Evolutionary conservation across 2,113 vertebrate species (phyloP).

Genomic region (Psilopsiagon aymara): DNA sequence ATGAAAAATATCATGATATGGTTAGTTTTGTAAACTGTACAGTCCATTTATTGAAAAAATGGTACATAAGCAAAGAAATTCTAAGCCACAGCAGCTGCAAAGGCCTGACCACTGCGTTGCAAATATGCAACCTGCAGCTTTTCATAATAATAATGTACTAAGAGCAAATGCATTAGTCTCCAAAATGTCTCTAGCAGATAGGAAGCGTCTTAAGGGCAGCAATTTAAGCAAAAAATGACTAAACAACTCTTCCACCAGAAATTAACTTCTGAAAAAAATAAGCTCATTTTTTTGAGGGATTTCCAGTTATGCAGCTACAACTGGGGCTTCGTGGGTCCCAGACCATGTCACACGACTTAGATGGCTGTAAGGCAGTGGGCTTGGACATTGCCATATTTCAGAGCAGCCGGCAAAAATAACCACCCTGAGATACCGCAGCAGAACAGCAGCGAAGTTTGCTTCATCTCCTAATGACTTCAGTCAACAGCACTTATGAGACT

Average conservation of each 20-base stretch:
- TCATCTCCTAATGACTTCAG: not conserved
- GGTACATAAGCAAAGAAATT: not conserved
- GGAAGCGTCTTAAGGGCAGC: not conserved
- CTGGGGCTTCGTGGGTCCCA: not conserved
- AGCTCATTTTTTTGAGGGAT: not conserved
- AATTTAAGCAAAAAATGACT: not conserved
- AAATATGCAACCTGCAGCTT: not conserved
- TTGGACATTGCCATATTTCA: not conserved
- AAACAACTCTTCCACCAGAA: not conserved
- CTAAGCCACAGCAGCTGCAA: not conserved
- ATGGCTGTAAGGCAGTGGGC: not conserved
- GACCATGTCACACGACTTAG: not conserved
- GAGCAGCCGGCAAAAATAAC: not conserved
- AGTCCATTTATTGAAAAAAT: not conserved
- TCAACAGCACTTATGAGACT: not conserved
- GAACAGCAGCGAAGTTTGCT: not conserved
- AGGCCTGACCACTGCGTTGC: not conserved
- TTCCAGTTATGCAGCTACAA: not conserved
- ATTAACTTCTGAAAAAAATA: not conserved
- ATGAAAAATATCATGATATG: not conserved
- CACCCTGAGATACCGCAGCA: not conserved
- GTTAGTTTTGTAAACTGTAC: not conserved
- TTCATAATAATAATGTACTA: not conserved
- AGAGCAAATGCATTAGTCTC: not conserved
- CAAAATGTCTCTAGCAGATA: not conserved